A percentile compares a stretch with the other conserved stretches of the same genome.
These are phyloP conservation scores for Ceratina calcarata DNA, from an alignment of 1,140 invertebrate genomes.

Conservation along the genomic window DNA sequence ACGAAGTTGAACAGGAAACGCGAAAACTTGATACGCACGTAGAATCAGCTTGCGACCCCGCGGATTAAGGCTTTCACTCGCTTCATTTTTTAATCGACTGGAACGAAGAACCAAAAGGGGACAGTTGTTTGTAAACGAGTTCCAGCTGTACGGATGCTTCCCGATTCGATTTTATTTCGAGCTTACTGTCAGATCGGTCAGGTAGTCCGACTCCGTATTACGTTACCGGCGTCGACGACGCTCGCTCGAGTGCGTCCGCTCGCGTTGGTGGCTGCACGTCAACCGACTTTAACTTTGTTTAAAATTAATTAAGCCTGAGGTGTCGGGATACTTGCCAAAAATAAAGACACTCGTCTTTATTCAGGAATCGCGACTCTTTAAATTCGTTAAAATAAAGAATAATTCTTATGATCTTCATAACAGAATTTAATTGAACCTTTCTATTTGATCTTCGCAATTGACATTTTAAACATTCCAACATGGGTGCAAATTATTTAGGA, in stretches of 20 bases:
- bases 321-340: constrained; percentile 26
- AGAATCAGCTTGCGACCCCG: background rate
- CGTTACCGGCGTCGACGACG: constrained; percentile 58
- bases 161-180: constrained; percentile 64
- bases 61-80: background rate
- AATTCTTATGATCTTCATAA: too few species aligned
- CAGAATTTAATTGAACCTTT: too few species aligned
- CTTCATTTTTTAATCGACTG: constrained; percentile 7
- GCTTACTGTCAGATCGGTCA: constrained; percentile 65
- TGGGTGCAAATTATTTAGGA: too few species aligned
- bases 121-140: constrained; percentile 28
- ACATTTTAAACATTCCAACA: too few species aligned
- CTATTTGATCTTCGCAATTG: too few species aligned
- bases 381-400: too few species aligned
- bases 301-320: constrained; percentile 63
- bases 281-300: constrained; percentile 67
- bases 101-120: background rate
- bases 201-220: constrained; percentile 69
- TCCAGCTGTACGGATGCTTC: constrained; percentile 8
- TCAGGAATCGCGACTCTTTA: too few species aligned
- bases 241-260: constrained; percentile 60
- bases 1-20: background rate
- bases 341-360: too few species aligned
- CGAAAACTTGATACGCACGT: background rate
- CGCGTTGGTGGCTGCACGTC: constrained; percentile 60